Evolutionary conservation across 2,888 invertebrate genomes (phyloP).

Genomic region (Chalcosyrphus nemorum): DNA sequence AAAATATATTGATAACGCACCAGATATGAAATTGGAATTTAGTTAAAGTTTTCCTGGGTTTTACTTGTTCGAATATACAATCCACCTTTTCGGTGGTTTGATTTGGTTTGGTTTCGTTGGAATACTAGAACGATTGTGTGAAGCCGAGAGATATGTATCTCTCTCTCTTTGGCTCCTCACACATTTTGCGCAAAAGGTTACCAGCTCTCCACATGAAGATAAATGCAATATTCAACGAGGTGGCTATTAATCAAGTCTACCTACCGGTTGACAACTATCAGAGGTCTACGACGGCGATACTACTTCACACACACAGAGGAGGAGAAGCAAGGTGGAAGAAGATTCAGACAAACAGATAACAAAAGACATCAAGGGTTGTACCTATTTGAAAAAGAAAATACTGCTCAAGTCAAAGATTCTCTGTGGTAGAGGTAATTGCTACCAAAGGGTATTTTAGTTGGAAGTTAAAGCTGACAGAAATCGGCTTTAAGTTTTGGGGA

Average conservation of each 20-base stretch:
- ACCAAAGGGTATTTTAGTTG: background rate
- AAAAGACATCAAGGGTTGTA: slow-evolving; percentile 50
- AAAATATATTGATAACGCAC: slow-evolving; percentile 65
- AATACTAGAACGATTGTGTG: background rate
- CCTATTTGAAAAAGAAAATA: slow-evolving; percentile 34
- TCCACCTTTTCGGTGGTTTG: slow-evolving; percentile 5
- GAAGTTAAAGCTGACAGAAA: background rate
- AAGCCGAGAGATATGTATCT: slow-evolving; percentile 26
- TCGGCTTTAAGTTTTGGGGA: background rate
- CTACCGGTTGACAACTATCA: slow-evolving; percentile 54
- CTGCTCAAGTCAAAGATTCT: slow-evolving; percentile 11
- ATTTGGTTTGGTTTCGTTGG: too few species aligned
- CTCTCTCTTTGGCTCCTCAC: background rate
- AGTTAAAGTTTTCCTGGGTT: slow-evolving; percentile 56
- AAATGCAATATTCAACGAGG: slow-evolving; percentile 64
- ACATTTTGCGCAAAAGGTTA: slow-evolving; percentile 32
- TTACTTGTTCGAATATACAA: too few species aligned
- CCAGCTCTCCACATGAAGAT: slow-evolving; percentile 50
- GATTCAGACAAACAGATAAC: slow-evolving; percentile 55
- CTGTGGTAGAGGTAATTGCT: slow-evolving; percentile 6
- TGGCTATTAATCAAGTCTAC: slow-evolving; percentile 65
- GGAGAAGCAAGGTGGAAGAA: background rate
- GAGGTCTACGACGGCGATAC: too few species aligned
- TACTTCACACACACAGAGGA: background rate
- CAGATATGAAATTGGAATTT: slow-evolving; percentile 68